These are phyloP conservation scores for Tolypeutes matacus DNA, from an alignment of 2,797 vertebrate genomes.

Conservation along the genomic window DNA sequence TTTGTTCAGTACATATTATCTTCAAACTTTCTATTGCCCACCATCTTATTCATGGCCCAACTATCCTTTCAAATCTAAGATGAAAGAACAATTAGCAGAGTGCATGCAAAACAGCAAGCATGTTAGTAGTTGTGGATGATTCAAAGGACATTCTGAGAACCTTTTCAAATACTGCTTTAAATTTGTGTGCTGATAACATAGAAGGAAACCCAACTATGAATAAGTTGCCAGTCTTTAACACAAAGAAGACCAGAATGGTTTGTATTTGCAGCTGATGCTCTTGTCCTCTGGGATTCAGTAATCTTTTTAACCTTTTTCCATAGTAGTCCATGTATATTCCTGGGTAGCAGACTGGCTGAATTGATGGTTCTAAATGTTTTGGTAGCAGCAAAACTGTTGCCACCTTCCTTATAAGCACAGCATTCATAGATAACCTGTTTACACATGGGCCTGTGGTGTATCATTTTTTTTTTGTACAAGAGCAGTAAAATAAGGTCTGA, in stretches of 20 bases:
- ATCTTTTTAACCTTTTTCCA: conserved; percentile 80
- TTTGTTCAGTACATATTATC: conserved; percentile 21
- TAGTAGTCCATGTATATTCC: conserved; percentile 56
- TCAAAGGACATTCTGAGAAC: conserved; percentile 65
- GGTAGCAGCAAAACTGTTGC: conserved; percentile 51
- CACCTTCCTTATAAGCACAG: background rate
- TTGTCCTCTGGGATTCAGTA: conserved; percentile 81
- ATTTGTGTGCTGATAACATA: conserved; percentile 68
- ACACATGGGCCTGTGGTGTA: background rate
- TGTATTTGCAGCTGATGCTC: conserved; percentile 70
- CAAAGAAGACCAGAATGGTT: conserved; percentile 73
- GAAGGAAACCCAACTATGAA: conserved; percentile 65
- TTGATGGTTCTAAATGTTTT: conserved; percentile 52
- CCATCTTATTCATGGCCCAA: background rate
- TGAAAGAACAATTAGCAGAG: conserved; percentile 53
- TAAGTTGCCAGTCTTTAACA: conserved; percentile 72
- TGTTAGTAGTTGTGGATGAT: conserved; percentile 59
- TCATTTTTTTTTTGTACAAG: conserved; percentile 52
- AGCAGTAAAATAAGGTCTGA: conserved; percentile 68
- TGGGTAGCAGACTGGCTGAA: conserved; percentile 46
- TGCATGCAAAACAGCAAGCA: conserved; percentile 61
- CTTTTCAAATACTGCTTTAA: conserved; percentile 67
- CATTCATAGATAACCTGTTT: conserved; percentile 63
- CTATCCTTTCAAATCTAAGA: conserved; percentile 60
- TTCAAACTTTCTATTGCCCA: background rate